Evolutionary conservation across 2,888 invertebrate genomes (phyloP), one percentile per base, ranked within the genome.

Genomic region (Chloromyia formosa): DNA sequence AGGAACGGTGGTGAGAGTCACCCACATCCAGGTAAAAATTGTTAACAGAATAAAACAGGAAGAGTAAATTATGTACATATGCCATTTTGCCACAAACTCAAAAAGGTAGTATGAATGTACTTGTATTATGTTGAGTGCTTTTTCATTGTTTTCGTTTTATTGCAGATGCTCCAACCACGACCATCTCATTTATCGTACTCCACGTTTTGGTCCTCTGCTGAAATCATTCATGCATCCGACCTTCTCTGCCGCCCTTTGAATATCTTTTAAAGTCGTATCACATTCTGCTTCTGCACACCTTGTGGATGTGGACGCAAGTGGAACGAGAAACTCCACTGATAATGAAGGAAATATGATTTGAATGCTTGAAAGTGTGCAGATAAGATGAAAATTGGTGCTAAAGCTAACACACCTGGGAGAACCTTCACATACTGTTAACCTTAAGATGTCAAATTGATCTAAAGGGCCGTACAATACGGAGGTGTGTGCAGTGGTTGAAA

Each of bases 271-370:
- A 35, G 27, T 35, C 27, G 27, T 35, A 35, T 2, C 27, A 35
- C 27, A 35, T 4, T 35, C 7, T 35, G 27, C 27, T 35, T 7
- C 27, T 35, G 27, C 7, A 35, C 2, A 35, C 7, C 2, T 35
- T 35, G 7, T 35, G 27, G 27, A 35, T 7, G 27, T 35, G 27
- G 27, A 35, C 7, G 7, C 27, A 35, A 35, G 7, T 35, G 27
- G 27, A 35, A 35, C 27, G 27, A 35, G 27, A 35, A 35, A 35
- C 27, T 35, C 7, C 27, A 35, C 49, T 10, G 7, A 10, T 49
- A 49, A 45, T 49, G 49, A 49, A 49, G 22, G 16, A 66, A 66
- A 66, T 66, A 66, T 49, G 66, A 66, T 66, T 66, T 66, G 49
- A 45, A 49, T 23, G 66, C 16, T 42, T 49, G 22, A 20, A 66